Conservation (phyloP, 2,888 invertebrate genomes). For the Phaonia tiefii region DNA sequence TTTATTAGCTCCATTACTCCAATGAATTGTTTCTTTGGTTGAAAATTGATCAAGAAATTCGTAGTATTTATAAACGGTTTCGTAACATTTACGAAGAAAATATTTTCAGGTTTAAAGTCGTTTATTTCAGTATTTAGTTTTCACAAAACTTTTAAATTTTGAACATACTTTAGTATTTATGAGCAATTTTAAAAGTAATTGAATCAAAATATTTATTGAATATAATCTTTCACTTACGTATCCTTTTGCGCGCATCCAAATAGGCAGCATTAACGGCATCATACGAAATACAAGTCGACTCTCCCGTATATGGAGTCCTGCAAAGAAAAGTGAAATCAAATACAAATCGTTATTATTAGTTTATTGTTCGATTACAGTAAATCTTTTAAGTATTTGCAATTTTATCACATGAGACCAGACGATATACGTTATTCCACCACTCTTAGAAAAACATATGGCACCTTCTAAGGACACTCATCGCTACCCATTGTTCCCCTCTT, state of each 20-base stretch:
- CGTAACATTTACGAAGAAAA: too few species aligned
- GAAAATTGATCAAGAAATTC: too few species aligned
- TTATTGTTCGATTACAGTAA: conserved; percentile 17
- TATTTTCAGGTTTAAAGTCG: too few species aligned
- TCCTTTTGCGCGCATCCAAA: conserved; percentile 91
- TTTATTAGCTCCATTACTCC: too few species aligned
- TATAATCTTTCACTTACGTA: conserved; percentile 86
- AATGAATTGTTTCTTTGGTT: too few species aligned
- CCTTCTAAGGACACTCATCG: background rate
- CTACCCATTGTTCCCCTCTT: background rate
- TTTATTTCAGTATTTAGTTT: too few species aligned
- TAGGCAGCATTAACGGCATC: conserved; percentile 94
- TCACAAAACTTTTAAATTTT: background rate
- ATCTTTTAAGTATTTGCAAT: conserved; percentile 49
- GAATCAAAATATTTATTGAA: too few species aligned
- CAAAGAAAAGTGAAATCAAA: conserved; percentile 55
- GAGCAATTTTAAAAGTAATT: too few species aligned
- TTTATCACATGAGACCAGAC: conserved; percentile 73
- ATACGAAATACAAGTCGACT: conserved; percentile 92
- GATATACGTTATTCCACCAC: conserved; percentile 11
- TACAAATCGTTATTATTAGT: conserved; percentile 20
- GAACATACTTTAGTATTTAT: too few species aligned
- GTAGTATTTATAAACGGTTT: too few species aligned
- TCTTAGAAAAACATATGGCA: background rate
- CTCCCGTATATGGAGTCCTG: conserved; percentile 82